Conservation (phyloP, 1,140 invertebrate genomes). For the Drosophila rhopaloa region DNA sequence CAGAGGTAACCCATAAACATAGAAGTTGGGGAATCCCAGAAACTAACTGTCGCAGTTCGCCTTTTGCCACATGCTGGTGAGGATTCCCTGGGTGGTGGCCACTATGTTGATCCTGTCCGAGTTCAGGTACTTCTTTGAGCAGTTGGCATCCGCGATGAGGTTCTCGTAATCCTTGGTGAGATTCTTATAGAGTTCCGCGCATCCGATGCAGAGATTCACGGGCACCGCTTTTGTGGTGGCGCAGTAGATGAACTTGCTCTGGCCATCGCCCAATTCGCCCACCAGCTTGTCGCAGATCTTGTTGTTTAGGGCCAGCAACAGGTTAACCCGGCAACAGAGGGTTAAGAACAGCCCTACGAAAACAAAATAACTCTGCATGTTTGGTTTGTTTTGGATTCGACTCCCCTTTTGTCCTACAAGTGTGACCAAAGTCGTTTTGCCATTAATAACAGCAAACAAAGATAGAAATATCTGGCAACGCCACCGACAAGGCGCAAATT, state of each 20-base stretch:
- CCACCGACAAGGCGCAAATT: background rate
- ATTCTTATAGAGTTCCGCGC: background rate
- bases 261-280: conserved; percentile 42
- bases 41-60: conserved; percentile 68
- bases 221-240: conserved; percentile 64
- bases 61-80: conserved; percentile 63
- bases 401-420: background rate
- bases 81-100: conserved; percentile 51
- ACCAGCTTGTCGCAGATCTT: conserved; percentile 16
- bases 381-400: conserved; percentile 4
- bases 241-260: conserved; percentile 62
- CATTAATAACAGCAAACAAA: background rate
- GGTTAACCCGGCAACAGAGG: background rate
- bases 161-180: conserved; percentile 10
- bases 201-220: conserved; percentile 52
- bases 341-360: conserved; percentile 1
- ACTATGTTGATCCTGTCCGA: conserved; percentile 74
- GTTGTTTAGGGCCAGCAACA: background rate
- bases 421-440: background rate
- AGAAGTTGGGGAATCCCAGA: background rate
- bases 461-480: background rate
- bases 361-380: conserved; percentile 17
- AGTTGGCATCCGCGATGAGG: conserved; percentile 43
- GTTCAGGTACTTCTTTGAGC: conserved; percentile 58
- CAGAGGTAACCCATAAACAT: background rate